Evolutionary conservation across 2,888 invertebrate species (phyloP).

Genomic region (Lepidocyrtoides sp.): DNA sequence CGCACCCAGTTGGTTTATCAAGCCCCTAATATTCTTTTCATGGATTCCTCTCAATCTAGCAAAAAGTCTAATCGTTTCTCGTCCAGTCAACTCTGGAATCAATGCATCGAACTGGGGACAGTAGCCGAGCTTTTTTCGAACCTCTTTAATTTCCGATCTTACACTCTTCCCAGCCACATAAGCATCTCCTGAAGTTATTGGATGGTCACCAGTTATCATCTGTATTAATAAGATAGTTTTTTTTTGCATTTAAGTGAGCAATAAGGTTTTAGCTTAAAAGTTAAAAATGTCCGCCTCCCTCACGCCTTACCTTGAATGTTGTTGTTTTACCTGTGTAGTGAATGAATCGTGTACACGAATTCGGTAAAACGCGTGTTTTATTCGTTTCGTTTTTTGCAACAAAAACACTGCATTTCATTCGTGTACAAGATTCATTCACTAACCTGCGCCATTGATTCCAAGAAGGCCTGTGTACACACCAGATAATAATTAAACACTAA

Average conservation of each 20-base stretch:
- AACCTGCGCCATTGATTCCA: constrained; percentile 94
- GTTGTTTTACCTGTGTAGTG: constrained; percentile 96
- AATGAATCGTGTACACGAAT: too few relatives aligned
- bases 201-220: constrained; percentile 87
- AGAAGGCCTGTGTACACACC: constrained; percentile 88
- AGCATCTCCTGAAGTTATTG: constrained; percentile 87
- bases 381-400: too few relatives aligned
- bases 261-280: neutral
- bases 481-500: neutral
- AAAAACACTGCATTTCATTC: too few relatives aligned
- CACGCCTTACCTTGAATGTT: constrained; percentile 94
- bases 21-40: constrained; percentile 86
- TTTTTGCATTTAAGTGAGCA: neutral
- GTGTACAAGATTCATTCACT: too few relatives aligned
- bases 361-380: too few relatives aligned
- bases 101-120: constrained; percentile 89
- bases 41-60: constrained; percentile 86
- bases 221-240: neutral
- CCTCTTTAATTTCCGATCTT: constrained; percentile 79
- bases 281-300: neutral
- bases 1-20: constrained; percentile 87
- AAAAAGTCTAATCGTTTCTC: constrained; percentile 88
- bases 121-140: constrained; percentile 88
- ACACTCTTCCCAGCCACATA: constrained; percentile 78
- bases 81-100: constrained; percentile 91